phyloP scores from a whole-genome alignment of 2,888 invertebrate genomes.

The Galeruca laticollis region DNA sequence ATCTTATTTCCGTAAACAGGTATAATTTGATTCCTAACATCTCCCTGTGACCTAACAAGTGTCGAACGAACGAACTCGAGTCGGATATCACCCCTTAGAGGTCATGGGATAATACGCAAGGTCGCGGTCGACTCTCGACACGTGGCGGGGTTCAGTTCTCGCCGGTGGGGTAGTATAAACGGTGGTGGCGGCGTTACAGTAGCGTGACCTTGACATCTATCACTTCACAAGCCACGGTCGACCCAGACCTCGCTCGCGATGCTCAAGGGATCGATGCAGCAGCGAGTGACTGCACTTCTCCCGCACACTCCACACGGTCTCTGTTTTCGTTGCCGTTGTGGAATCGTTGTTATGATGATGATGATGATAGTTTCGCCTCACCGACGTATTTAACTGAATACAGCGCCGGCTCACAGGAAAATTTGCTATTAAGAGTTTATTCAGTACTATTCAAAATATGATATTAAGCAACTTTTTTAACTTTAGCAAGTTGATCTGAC shows the following conservation, averaged over 20 bases:
- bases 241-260: slow-evolving; percentile 29
- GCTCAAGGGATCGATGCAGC: slow-evolving; percentile 33
- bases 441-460: no score
- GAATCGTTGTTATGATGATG: not conserved
- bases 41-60: not conserved
- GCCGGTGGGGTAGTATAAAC: slow-evolving; percentile 3
- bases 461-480: no score
- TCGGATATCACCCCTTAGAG: slow-evolving; percentile 21
- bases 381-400: not conserved
- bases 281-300: slow-evolving; percentile 42
- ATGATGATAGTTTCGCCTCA: slow-evolving; percentile 7
- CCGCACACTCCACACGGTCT: slow-evolving; percentile 25
- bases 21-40: no score
- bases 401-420: not conserved
- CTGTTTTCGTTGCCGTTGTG: slow-evolving; percentile 11
- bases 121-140: slow-evolving; percentile 25
- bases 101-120: slow-evolving; percentile 19
- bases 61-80: slow-evolving; percentile 1
- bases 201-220: slow-evolving; percentile 35
- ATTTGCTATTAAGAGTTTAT: no score
- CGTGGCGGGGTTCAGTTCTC: slow-evolving; percentile 17
- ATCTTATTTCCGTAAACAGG: no score
- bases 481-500: no score
- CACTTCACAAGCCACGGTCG: slow-evolving; percentile 22
- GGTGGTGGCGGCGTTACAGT: not conserved